These are phyloP conservation scores for Formica selysi DNA, from an alignment of 1,140 invertebrate species.

Conservation along the genomic window DNA sequence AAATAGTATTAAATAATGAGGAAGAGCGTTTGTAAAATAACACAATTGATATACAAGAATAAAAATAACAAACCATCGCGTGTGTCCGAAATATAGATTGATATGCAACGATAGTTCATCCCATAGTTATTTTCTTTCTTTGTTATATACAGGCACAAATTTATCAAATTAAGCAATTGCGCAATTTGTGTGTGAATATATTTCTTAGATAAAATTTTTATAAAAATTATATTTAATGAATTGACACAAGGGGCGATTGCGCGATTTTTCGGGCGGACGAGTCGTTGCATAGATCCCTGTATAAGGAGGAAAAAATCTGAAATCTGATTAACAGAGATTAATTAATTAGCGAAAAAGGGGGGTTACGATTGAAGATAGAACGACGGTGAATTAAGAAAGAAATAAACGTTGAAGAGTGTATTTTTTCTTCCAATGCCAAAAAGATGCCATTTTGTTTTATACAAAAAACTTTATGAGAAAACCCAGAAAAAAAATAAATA, in stretches of 20 bases:
- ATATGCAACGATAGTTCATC: constrained; percentile 25
- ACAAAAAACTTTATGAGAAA: constrained; percentile 81
- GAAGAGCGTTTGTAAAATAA: constrained; percentile 60
- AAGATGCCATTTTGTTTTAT: constrained; percentile 85
- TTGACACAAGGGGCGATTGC: background rate
- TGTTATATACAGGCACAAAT: background rate
- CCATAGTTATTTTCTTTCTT: too few relatives aligned
- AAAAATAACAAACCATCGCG: constrained; percentile 61
- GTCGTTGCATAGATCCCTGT: constrained; percentile 38
- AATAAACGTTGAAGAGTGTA: constrained; percentile 80
- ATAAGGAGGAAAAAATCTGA: constrained; percentile 29
- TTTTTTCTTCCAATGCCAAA: constrained; percentile 87
- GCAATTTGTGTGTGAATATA: background rate
- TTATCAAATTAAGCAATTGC: background rate
- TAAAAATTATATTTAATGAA: constrained; percentile 9
- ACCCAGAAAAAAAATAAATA: constrained; percentile 76
- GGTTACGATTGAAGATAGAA: constrained; percentile 72
- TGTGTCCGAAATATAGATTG: constrained; percentile 32
- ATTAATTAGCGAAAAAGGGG: constrained; percentile 60
- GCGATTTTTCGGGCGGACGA: background rate
- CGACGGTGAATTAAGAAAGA: constrained; percentile 72
- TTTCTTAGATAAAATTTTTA: background rate
- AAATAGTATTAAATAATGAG: constrained; percentile 86
- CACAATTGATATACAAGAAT: constrained; percentile 43
- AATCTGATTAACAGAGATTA: constrained; percentile 34